Evolutionary conservation across 2,113 vertebrate species (phyloP), one percentile per base, ranked within the genome.

Genomic region (Hypomesus transpacificus): DNA sequence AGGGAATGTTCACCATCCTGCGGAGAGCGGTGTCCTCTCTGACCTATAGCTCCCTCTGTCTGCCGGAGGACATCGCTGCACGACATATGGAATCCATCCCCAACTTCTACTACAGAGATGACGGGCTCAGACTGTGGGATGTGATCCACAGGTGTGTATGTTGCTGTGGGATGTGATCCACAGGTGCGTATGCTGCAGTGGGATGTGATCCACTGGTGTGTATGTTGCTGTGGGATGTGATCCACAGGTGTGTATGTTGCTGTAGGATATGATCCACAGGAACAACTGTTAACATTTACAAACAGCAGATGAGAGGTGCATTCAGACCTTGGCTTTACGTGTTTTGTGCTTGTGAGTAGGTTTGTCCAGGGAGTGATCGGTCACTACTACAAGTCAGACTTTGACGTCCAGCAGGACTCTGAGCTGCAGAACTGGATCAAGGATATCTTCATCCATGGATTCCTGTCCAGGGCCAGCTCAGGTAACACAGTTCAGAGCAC

Each of bases 381-480:
- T 21, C 1, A 81, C 73, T 89, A 80, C 21, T 91, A 89, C 58
- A 68, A 71, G 3, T 76, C 75, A 52, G 87, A 90, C 53, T 11
- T 1, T 3, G 66, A 82, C 0, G 81, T 90, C 8, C n/a, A 3
- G 11, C 70, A 82, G 9, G 94, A 95, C 81, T 66, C 67, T 0
- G 94, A 95, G 80, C 77, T 94, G 53, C 93, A 94, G 81, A 85
- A 78, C 6, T 95, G 93, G 94, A 89, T 93, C 68, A 72, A 75
- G 39, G 93, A 95, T 72, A 93, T 93, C 88, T 92, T 89, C 75
- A 81, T 79, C 13, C 80, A 92, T 57, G 89, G 88, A 0, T 86
- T 92, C 7, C 77, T 90, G 18, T 75, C 79, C 17, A 75, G 81
- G 0, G 62, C 77, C 54, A 84, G 79, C 39, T 88, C 86, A 85